Base-by-base conservation (phyloP, 2,888 invertebrate genomes). In the Campaea margaritaria region DNA sequence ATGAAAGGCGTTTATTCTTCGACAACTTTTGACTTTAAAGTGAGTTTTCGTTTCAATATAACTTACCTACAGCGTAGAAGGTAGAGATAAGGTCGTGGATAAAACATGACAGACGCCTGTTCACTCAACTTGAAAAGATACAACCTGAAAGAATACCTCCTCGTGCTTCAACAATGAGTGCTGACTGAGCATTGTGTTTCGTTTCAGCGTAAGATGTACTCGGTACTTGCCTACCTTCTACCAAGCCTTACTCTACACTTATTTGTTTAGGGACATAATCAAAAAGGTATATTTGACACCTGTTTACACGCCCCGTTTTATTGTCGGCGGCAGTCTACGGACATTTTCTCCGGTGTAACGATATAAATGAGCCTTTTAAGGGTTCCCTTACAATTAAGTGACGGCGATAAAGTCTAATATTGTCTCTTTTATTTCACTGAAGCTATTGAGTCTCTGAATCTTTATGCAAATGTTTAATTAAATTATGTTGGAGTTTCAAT, bases 231-330 rank as follows among this genome's bases (percentile, higher is more conserved):
- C 45, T 45, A 41, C 28, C 14, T 36, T 38, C n/a, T 31, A 31
- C 10, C 31, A 10, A 7, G 31, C 31, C 31, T 31, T 9, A 31
- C 31, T 31, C 31, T 31, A 31, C 41, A 28, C 43, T 39, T 61
- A 56, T 55, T 56, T 61, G 47, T 61, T 51, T 39, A 48, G 55
- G 55, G 12, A 43, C 51, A 61, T 51, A 61, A 61, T 61, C 55
- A 52, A 61, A 47, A 61, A 51, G 55, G 54, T 55, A 44, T 55
- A 51, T 68, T 73, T 72, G 69, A 73, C 74, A 76, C 68, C 72
- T 70, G 72, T 76, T 78, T 73, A 75, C 70, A 68, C 64, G 66
- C 58, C 69, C 67, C 72, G 51, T 60, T 75, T 76, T 75, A 75
- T 78, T 75, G 73, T 78, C 65, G 53, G 28, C 64, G 52, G 72